phyloP scores from a whole-genome alignment of 1,140 invertebrate genomes.

The Danaus plexippus region DNA sequence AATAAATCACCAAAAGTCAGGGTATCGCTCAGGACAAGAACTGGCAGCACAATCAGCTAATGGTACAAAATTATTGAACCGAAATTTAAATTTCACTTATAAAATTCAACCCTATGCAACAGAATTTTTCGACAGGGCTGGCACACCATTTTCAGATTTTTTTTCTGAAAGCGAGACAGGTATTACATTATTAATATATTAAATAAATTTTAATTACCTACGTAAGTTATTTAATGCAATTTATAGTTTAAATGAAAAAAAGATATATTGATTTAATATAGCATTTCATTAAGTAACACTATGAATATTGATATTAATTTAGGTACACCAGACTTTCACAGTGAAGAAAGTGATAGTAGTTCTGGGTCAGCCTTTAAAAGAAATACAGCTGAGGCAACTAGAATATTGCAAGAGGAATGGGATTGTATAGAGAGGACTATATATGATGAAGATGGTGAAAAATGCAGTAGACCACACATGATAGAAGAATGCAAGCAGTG shows the following conservation, averaged over 20 bases:
- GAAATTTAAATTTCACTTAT: conserved; percentile 50
- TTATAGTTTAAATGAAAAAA: no score
- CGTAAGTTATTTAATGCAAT: no score
- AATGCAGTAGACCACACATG: conserved; percentile 49
- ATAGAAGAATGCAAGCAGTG: conserved; percentile 68
- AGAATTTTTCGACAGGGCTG: conserved; percentile 41
- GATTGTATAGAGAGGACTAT: conserved; percentile 64
- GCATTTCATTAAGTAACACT: background rate
- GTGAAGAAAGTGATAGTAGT: conserved; percentile 68
- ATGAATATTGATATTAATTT: conserved; percentile 10
- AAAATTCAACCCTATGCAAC: conserved; percentile 33
- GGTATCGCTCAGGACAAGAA: conserved; percentile 36
- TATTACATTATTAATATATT: conserved; percentile 18
- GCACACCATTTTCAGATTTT: conserved; percentile 59
- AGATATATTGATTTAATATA: no score
- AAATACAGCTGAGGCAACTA: conserved; percentile 59
- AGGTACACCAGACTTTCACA: conserved; percentile 66
- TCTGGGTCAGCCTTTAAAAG: conserved; percentile 59
- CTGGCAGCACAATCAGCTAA: conserved; percentile 49
- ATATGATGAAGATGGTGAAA: conserved; percentile 65
- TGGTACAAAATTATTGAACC: conserved; percentile 38
- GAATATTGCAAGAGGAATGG: conserved; percentile 56
- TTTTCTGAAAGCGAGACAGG: conserved; percentile 61
- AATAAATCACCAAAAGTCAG: conserved; percentile 51
- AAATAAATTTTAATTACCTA: no score